Base-by-base conservation (phyloP, 2,888 invertebrate genomes). In the Nomada hirtipes region DNA sequence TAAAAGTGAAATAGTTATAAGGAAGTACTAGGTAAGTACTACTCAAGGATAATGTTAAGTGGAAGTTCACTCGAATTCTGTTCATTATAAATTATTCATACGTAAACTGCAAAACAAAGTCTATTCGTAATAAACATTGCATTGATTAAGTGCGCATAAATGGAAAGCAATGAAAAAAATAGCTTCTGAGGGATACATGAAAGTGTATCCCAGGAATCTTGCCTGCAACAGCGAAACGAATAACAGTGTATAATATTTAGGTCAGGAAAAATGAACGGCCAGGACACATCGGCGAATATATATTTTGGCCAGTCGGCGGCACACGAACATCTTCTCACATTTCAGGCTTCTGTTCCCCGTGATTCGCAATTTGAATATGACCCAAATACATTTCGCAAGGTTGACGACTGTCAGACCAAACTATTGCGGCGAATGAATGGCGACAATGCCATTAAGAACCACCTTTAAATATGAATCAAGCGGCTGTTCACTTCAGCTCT, bases 391-490 rank as follows among this genome's bases (percentile, higher is more conserved):
- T 11, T 23, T 26, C n/a, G 42, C 44, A 44, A 1, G 11, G 70
- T 47, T 60, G 52, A 64, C 60, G 61, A 60, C 60, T 70, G 67
- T 65, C 65, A 77, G 44, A 44, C 10, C 26, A 36, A 57, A 61
- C 42, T 47, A 15, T n/a, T 15, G 10, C 29, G n/a, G 4, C 26
- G 23, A 50, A 60, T 11, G 73, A 79, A 76, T 60, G 67, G 36
- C 52, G 78, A 81, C 84, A 76, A 78, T 72, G 59, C 72, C 20
- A 59, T 47, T 61, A 50, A 29, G 70, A 50, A 63, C 29, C 57
- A 36, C 50, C 55, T 79, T 82, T 63, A 72, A 67, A 79, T 86
- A 78, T 74, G 82, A 80, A 79, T 84, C 84, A 64, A 72, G 53
- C 20, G 55, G 55, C 67, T 72, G 83, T 73, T 75, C 74, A 18